Base-by-base conservation (phyloP, 2,797 vertebrate genomes). In the Acrossocheilus wenchowensis region DNA sequence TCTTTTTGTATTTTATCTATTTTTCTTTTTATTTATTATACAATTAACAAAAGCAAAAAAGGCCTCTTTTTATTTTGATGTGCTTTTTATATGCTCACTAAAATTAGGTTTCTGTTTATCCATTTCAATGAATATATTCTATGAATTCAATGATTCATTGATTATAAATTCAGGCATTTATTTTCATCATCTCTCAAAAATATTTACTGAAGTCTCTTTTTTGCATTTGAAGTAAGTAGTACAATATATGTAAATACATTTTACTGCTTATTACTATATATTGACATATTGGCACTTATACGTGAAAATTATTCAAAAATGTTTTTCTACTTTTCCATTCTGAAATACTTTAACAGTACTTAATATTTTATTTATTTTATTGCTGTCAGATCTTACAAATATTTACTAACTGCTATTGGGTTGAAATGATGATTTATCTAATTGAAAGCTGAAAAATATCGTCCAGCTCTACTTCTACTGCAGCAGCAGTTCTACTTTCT, bases 401-500 rank as follows among this genome's bases (percentile, higher is more conserved):
- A 34, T 36, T 34, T 1, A 34, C 48, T 75, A 0, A 77, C 19
- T 5, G 14, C 72, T 4, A 26, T 48, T 52, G 9, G 5, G 11
- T 12, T 52, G 19, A 52, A 75, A 75, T 34, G 0, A 21, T 21
- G 2, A 50, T 52, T 75, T 10, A 3, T 34, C 11, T 4, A 54
- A 36, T 36, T 39, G 19, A 36, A 78, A 78, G 11, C 10, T 39
- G 10, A 36, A 36, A 54, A 77, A 77, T 77, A 54, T 36, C 54
- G 30, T 77, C 10, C 30, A 77, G 50, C 30, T 77, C 19, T 23
- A 39, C 4, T 41, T 60, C 36, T 26, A 41, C 23, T n/a, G 11
- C 34, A 78, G 60, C 60, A 34, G 43, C 5, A 23, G 68, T 74
- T 69, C n/a, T 34, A 21, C 57, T 45, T 66, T 57, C 84, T 82